phyloP scores from a whole-genome alignment of 1,140 invertebrate species.

The Portunus trituberculatus region DNA sequence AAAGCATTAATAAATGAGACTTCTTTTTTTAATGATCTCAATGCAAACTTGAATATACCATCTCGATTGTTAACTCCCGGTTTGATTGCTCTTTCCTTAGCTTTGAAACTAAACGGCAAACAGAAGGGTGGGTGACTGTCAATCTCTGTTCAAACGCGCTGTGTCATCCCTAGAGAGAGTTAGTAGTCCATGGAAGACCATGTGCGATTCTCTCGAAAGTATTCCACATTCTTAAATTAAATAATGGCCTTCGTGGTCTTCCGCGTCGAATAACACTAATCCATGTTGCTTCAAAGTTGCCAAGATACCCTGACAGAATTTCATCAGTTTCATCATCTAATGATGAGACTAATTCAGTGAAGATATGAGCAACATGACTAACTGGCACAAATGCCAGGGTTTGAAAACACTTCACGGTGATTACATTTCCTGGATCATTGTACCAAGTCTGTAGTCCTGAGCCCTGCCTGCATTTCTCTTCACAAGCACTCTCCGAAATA shows the following conservation, averaged over 20 bases:
- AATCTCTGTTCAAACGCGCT: background rate
- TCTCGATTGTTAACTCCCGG: slow-evolving; percentile 54
- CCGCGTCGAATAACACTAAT: too few species aligned
- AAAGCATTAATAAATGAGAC: slow-evolving; percentile 6
- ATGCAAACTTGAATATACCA: slow-evolving; percentile 32
- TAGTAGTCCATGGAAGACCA: slow-evolving; percentile 47
- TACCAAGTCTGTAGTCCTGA: slow-evolving; percentile 50
- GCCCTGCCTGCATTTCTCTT: slow-evolving; percentile 62
- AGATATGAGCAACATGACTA: slow-evolving; percentile 52
- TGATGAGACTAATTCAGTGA: slow-evolving; percentile 46
- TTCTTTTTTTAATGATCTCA: slow-evolving; percentile 29
- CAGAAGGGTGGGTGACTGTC: slow-evolving; percentile 28
- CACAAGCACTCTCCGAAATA: background rate
- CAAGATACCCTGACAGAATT: too few species aligned
- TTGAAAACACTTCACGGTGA: slow-evolving; percentile 37
- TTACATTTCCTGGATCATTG: slow-evolving; percentile 48
- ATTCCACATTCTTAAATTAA: too few species aligned
- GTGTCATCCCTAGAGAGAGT: background rate
- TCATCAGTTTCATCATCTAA: slow-evolving; percentile 12
- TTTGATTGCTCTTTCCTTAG: too few species aligned
- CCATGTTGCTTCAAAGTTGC: background rate
- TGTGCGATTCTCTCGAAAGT: slow-evolving; percentile 35
- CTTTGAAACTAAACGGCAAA: slow-evolving; percentile 52
- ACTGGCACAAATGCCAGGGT: slow-evolving; percentile 51
- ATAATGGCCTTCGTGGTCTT: background rate